Percentiles rank a stretch among this genome's conserved stretches.
phyloP scores from a whole-genome alignment of 2,113 vertebrate species.

The Bos javanicus region DNA sequence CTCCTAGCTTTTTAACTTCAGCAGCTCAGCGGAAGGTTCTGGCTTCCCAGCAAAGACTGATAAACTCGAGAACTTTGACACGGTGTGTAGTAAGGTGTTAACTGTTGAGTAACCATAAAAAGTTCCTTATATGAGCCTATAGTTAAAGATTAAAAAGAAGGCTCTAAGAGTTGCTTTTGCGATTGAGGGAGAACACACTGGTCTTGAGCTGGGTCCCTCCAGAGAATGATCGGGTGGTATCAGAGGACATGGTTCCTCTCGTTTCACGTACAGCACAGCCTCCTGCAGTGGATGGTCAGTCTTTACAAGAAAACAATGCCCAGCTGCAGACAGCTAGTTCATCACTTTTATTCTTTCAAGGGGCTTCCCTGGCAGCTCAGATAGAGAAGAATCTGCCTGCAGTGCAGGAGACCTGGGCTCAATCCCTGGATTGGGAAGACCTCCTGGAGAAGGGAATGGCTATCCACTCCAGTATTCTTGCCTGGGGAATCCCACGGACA shows the following conservation, averaged over 20 bases:
- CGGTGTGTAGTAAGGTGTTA: conserved; percentile 12
- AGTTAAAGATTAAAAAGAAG: conserved; percentile 58
- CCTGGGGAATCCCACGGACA: background rate
- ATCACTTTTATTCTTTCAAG: background rate
- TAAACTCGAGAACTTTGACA: conserved; percentile 48
- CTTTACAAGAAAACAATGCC: background rate
- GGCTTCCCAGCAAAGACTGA: background rate
- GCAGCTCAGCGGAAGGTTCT: background rate
- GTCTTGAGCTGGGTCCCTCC: background rate
- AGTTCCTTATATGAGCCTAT: background rate
- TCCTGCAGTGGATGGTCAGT: background rate
- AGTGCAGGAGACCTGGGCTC: background rate
- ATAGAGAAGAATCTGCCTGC: background rate
- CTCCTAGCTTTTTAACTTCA: background rate
- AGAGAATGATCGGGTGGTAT: background rate
- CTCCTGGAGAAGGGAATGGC: background rate
- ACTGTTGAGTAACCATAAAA: conserved; percentile 18
- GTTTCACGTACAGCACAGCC: background rate
- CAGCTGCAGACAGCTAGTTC: background rate
- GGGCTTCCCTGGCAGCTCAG: background rate
- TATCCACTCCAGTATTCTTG: background rate
- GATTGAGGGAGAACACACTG: background rate
- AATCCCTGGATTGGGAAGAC: background rate
- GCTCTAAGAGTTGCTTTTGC: background rate
- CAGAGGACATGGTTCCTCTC: background rate